Base-by-base conservation (phyloP, 2,888 invertebrate genomes). In the Panopea generosa region DNA sequence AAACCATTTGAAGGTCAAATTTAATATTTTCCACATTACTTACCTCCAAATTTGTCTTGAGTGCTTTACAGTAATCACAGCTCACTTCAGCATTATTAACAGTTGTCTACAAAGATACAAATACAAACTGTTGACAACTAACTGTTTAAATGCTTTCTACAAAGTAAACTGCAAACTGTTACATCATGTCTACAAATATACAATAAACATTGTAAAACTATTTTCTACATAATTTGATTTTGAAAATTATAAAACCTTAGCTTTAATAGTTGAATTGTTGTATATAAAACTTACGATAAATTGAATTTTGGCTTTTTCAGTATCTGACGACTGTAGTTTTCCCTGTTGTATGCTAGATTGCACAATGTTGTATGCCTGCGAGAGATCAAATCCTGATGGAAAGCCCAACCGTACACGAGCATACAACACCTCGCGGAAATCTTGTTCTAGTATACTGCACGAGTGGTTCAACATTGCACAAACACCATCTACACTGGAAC, bases 401-500 rank as follows among this genome's bases (percentile, higher is more conserved):
- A 96, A 96, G 1, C 97, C 97, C 87, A 95, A 95, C 83, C 96
- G 95, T 52, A 99, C 93, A 65, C 96, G 95, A 40, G 94, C 94
- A 77, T 95, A 95, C 53, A 98, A 93, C 52, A 96, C 95, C 77
- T 95, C 95, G 40, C 96, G 95, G 91, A 96, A 96, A 87, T 96
- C 96, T 45, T 96, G 96, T 94, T 99, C 99, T 73, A 99, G 94
- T 77, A 96, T 95, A 0, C 96, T 95, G 86, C 96, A 96, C 3
- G 96, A 97, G 92, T 98, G 97, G 94, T 99, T 99, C 29, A 99
- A 95, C 86, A 98, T 97, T 1, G 97, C 98, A 94, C 99, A 99
- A 53, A 97, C 96, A 61, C 98, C 99, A 93, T 99, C 99, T 71
- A 99, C 95, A 90, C 97, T 98, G 90, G 96, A 96, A 83, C 96